phyloP scores from a whole-genome alignment of 92 coral and sea anemone species.

The Palythoa caribaeorum region DNA sequence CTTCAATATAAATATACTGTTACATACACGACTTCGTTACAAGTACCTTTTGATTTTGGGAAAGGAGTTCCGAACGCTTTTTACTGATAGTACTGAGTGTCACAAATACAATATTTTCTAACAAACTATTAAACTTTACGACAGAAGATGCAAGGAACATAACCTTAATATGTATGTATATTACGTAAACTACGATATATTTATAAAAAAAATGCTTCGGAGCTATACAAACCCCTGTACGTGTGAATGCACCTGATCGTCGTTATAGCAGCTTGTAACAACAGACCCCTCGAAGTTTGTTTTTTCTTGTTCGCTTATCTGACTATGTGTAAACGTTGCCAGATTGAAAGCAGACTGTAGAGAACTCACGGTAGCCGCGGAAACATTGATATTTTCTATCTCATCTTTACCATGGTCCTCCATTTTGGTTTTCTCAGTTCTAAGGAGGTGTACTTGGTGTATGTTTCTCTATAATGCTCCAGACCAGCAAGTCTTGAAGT shows the following conservation, averaged over 20 bases:
- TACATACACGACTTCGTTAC: no score
- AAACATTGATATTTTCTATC: slow-evolving; percentile 15
- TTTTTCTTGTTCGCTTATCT: slow-evolving; percentile 38
- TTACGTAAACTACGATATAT: background rate
- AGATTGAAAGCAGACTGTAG: slow-evolving; percentile 37
- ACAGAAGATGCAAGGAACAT: background rate
- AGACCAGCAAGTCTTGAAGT: no score
- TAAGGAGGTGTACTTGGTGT: background rate
- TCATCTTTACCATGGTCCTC: background rate
- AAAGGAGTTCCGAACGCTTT: no score
- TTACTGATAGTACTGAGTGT: no score
- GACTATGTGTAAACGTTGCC: slow-evolving; percentile 40
- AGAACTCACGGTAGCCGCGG: slow-evolving; percentile 28
- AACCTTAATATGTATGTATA: background rate
- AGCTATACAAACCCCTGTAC: background rate
- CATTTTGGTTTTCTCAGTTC: background rate
- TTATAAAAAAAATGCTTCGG: background rate
- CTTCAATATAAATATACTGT: no score
- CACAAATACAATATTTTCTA: no score
- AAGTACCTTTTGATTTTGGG: no score
- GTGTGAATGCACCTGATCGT: slow-evolving; percentile 1
- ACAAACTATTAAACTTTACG: no score
- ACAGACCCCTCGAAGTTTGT: slow-evolving; percentile 14
- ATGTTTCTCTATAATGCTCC: slow-evolving; percentile 9
- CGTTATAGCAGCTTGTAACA: slow-evolving; percentile 5